These are phyloP conservation scores for Rhopalosiphum nymphaeae DNA, from an alignment of 2,888 invertebrate genomes.

Conservation along the genomic window DNA sequence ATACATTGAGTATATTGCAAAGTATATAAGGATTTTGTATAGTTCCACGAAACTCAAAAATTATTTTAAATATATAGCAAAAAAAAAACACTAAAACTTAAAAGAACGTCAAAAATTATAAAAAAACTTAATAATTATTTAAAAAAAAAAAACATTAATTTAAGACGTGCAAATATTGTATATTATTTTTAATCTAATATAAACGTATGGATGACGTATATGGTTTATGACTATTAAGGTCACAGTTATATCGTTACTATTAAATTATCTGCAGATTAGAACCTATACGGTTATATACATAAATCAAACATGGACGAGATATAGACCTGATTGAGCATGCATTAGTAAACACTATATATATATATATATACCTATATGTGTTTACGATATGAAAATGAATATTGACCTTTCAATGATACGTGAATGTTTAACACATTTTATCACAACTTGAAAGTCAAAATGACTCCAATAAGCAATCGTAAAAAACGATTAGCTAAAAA, in stretches of 20 bases:
- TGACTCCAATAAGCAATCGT: neutral
- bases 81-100: neutral
- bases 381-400: neutral
- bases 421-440: neutral
- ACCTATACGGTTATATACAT: neutral
- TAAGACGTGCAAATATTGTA: neutral
- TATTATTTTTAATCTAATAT: neutral
- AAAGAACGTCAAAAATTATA: neutral
- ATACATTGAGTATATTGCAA: neutral
- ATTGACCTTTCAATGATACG: neutral
- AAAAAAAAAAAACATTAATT: neutral
- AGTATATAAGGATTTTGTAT: neutral
- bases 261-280: neutral
- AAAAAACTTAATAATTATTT: neutral
- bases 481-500: neutral
- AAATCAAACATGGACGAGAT: neutral
- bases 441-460: neutral
- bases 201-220: neutral
- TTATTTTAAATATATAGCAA: neutral
- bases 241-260: neutral
- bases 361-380: neutral
- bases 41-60: neutral
- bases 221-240: neutral
- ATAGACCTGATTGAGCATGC: neutral
- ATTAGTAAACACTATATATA: neutral